Conservation (phyloP, 2,113 vertebrate species). For the Grus americana region DNA sequence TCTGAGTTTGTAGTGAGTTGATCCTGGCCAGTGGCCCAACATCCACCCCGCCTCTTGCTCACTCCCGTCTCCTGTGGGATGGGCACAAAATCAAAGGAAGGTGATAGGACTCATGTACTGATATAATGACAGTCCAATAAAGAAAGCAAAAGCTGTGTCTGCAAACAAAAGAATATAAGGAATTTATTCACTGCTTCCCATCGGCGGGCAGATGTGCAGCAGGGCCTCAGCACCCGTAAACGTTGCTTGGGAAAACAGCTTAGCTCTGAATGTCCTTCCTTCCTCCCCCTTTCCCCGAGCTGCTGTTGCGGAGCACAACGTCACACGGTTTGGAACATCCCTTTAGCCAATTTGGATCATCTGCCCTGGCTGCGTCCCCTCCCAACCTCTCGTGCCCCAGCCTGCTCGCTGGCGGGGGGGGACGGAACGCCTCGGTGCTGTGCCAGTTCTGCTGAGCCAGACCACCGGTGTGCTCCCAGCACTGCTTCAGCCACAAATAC, state of each 20-base stretch:
- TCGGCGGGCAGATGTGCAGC: background rate
- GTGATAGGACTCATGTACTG: background rate
- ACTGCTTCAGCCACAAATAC: background rate
- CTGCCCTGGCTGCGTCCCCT: background rate
- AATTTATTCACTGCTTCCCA: background rate
- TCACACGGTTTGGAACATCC: background rate
- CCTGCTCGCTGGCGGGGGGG: background rate
- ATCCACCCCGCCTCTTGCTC: accelerated
- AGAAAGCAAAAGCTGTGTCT: background rate
- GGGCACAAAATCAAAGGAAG: background rate
- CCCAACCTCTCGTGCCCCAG: accelerated
- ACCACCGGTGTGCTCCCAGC: background rate
- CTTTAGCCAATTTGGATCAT: background rate
- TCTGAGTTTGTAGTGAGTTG: background rate
- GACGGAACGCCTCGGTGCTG: background rate
- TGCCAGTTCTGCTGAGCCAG: background rate
- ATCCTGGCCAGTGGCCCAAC: background rate
- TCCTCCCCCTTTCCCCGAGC: background rate
- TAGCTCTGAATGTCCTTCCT: background rate
- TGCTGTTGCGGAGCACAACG: background rate
- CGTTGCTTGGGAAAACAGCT: background rate
- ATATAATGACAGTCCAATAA: background rate
- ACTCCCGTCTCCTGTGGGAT: background rate
- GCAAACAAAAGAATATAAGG: background rate
- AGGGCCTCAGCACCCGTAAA: background rate